Base-by-base conservation (phyloP, 2,888 invertebrate genomes). In the Linnaemya tessellans region DNA sequence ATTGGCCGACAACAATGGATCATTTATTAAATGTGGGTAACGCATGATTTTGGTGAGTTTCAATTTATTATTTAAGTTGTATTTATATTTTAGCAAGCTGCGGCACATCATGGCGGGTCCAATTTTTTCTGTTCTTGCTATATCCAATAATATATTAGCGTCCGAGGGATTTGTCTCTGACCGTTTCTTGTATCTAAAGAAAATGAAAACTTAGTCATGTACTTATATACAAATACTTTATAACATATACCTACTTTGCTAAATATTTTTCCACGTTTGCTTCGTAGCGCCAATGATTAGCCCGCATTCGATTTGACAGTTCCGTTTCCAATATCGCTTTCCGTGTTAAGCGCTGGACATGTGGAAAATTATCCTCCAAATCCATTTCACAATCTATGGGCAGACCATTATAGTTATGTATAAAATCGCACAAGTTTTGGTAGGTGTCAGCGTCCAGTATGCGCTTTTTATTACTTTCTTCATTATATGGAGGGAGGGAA, bases 291-390 rank as follows among this genome's bases (percentile, higher is more conserved):
- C 93, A 92, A 89, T 95, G 95, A 83, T 93, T 94, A 13, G 92
- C 92, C 90, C 95, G 96, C 94, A 95, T 94, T 82, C 94, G 93
- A 88, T 94, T 93, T 89, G 95, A 95, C 62, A 95, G 93, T 88
- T 96, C 94, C 60, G 94, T 93, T 35, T 95, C 94, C 80, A 96
- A 91, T 88, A 97, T 96, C 90, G 96, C 96, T 74, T 94, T 95
- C 49, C 97, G 89, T 0, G 96, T 95, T 71, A 93, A 92, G 60
- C 93, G 90, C 65, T 94, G 93, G 74, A 96, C 91, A 60, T 94
- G 91, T 79, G 93, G 93, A 90, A 94, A 96, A 11, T 83, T 77
- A 85, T 93, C 91, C 84, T 93, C 92, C 54, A 96, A 89, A 88
- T 94, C 93, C 89, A 94, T 92, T 90, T 95, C 94, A 87, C 95